Evolutionary conservation across 2,113 vertebrate species (phyloP), one percentile per base, ranked within the genome.

Genomic region (Scophthalmus maximus): DNA sequence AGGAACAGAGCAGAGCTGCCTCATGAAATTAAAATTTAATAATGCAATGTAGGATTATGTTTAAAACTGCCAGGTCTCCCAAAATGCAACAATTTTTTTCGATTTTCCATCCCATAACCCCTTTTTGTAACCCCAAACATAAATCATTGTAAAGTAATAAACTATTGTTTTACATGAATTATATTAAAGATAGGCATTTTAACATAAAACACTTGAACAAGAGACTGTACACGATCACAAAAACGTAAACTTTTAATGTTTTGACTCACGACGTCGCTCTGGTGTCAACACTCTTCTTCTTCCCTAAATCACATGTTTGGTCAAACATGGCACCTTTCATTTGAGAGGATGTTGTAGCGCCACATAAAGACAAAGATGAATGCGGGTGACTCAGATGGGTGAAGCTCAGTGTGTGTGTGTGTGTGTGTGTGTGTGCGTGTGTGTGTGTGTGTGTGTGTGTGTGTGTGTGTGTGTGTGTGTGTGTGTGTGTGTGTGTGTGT

Each of bases 381-480:
- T 59, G 30, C 8, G 57, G 26, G 66, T 77, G 85, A 87, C 69
- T 88, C 77, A 80, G 70, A 85, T 56, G 64, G 57, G 83, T 83
- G 87, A 89, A 88, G 68, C 80, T 82, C 53, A 68, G 68, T 68
- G 49, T 86, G 77, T 78, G 67, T 68, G 61, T 40, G 86, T 72
- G 89, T 84, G 83, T 82, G 63, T 85, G 84, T 72, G 46, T 32
- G 20, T 34, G 32, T 34, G 32, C 9, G 32, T 34, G 32, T 68
- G 64, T 62, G 53, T 58, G 3, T 38, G 1, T 42, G 40, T 73
- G 73, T 74, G 47, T 81, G 49, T 51, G 86, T 71, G 89, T 84
- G 83, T 82, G 63, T 85, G 85, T 73, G 44, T 42, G 26, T 75
- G 90, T 87, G 87, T 81, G 60, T 86, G 88, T 59, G 56, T 63